Percentiles rank a stretch among this genome's conserved stretches.
phyloP scores from a whole-genome alignment of 2,888 invertebrate species.

The Sympetrum striolatum region DNA sequence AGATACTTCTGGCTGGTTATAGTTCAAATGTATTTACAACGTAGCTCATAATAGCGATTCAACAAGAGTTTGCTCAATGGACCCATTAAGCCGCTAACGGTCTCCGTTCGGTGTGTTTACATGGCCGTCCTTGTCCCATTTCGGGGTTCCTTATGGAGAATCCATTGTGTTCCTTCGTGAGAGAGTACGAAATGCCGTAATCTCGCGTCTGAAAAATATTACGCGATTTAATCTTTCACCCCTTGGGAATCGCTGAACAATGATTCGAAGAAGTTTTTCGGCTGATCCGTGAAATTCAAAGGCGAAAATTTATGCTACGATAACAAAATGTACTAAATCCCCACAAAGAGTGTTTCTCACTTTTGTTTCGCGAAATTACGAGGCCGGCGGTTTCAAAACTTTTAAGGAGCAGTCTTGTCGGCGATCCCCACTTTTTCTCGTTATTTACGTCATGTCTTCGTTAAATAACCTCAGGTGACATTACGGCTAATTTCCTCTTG shows the following conservation, averaged over 20 bases:
- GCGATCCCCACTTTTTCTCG: no score
- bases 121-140: conserved; percentile 14
- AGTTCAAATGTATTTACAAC: no score
- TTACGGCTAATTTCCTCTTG: background rate
- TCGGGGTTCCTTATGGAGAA: background rate
- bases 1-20: no score
- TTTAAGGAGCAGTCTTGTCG: no score
- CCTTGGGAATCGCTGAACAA: background rate
- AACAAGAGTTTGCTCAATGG: no score
- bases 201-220: conserved; percentile 10
- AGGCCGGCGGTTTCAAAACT: background rate
- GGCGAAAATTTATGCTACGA: no score
- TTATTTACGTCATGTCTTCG: no score
- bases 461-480: no score
- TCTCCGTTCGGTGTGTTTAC: background rate
- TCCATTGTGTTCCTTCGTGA: background rate
- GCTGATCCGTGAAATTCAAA: no score
- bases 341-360: background rate
- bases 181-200: background rate
- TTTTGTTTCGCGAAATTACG: background rate
- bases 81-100: no score
- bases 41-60: no score
- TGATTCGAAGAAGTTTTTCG: background rate
- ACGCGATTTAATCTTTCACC: background rate
- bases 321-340: background rate